Base-by-base conservation (phyloP, 2,113 vertebrate species). In the Periophthalmodon schlosseri region DNA sequence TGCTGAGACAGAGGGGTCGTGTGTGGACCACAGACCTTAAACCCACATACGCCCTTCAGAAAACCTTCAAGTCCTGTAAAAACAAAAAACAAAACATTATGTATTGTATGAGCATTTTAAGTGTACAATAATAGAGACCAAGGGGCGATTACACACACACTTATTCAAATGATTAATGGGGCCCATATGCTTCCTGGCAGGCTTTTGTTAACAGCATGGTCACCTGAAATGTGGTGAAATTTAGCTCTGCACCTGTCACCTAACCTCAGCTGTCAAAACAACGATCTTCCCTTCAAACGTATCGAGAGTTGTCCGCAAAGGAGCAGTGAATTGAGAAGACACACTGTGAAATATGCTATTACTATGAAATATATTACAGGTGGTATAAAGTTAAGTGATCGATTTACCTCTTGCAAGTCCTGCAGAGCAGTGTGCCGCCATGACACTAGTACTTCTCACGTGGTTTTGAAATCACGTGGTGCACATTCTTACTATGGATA, bases 361-460 rank as follows among this genome's bases (percentile, higher is more conserved):
- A 28, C 28, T 28, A 28, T 28, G 28, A 28, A 24, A 28, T 60
- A 60, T 14, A 14, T 5, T 28, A 24, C 57, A 60, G 4, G 24
- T 28, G 23, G 14, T 60, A 21, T 1, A 3, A 28, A 11, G 8
- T 21, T 56, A 56, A 56, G 15, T 15, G 15, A 4, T 63, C 34
- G 28, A 6, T 18, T 28, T 91, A 93, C 93, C 92, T 82, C 80
- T 84, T 20, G 68, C 2, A 7, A 79, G 67, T 50, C 74, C 58
- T 16, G 68, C 56, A 3, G 36, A 61, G 58, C 82, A 63, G 82
- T 28, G 87, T 28, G 91, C 86, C 77, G 92, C 91, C 93, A 94
- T 93, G 47, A 44, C 15, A 57, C 52, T n/a, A 16, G 3, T 6
- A 12, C n/a, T 11, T 54, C 60, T 88, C 91, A 92, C 87, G 83